Evolutionary conservation across 2,888 invertebrate species (phyloP).

Genomic region (Drosophila siamana): DNA sequence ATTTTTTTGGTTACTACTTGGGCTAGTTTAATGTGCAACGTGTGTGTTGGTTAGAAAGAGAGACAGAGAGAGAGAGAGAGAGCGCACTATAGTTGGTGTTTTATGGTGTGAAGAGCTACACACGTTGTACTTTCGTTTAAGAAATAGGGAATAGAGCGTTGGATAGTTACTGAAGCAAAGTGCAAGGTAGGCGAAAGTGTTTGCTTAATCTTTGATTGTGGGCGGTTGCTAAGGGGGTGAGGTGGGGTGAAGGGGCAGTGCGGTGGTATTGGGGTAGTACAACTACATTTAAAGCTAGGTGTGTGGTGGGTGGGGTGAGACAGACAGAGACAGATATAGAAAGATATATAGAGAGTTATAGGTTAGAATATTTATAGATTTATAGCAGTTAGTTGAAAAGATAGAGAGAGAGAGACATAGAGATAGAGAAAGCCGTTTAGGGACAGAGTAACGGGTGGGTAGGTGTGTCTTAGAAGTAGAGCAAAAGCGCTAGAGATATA

Average conservation of each 20-base stretch:
- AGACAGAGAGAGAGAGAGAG: constrained; percentile 22
- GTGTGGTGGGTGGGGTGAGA: constrained; percentile 45
- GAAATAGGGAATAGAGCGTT: constrained; percentile 9
- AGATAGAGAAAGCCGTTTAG: constrained; percentile 24
- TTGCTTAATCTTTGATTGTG: constrained; percentile 21
- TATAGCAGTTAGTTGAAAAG: constrained; percentile 16
- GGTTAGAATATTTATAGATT: constrained; percentile 41
- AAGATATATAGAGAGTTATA: constrained; percentile 36
- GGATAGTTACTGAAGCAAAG: constrained; percentile 49
- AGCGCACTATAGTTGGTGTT: constrained; percentile 57
- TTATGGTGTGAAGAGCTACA: constrained; percentile 49
- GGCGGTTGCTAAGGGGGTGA: constrained; percentile 10
- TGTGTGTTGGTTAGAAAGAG: constrained; percentile 44
- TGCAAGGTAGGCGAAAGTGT: constrained; percentile 66
- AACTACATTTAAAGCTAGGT: constrained; percentile 72
- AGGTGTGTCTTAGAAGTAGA: constrained; percentile 65
- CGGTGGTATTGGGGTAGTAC: constrained; percentile 26
- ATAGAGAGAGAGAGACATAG: constrained; percentile 26
- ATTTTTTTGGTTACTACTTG: constrained; percentile 58
- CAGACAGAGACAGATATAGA: constrained; percentile 51
- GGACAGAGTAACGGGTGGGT: constrained; percentile 37
- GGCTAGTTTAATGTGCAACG: constrained; percentile 67
- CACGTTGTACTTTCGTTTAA: constrained; percentile 38
- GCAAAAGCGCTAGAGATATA: constrained; percentile 70
- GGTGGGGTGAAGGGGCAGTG: constrained; percentile 23